Base-by-base conservation (phyloP, 2,888 invertebrate species). In the Scaptodrosophila latifasciaeformis region DNA sequence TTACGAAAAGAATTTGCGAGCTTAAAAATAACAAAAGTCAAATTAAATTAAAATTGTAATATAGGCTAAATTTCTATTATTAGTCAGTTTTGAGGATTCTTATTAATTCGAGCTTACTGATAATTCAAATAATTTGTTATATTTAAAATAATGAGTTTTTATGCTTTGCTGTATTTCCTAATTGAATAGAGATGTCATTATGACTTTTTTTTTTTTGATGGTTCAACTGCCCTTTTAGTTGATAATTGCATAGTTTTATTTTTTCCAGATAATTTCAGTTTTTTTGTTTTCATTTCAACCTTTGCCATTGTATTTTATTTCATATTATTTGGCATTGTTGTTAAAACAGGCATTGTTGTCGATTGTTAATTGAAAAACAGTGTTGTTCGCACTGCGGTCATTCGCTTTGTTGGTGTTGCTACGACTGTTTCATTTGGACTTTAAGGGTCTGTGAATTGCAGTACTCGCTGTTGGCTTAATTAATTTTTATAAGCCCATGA, bases 291-390 rank as follows among this genome's bases (percentile, higher is more conserved):
- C 7, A 24, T 66, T 71, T 68, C 76, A 47, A 46, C 37, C 37
- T 13, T 24, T 47, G 19, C 24, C 35, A 7, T 58, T 70, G 74
- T 52, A 35, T 9, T 44, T 42, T 30, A 17, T 34, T 18, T 13
- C 39, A 31, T 13, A 21, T 52, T 65, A 56, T 48, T 56, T 57
- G 65, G 59, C 75, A 70, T 80, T 68, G 53, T 61, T 75, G 74
- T n/a, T n/a, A n/a, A n/a, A n/a, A n/a, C 43, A 13, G 78, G 72
- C 80, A 67, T 79, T 75, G 80, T 74, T 75, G 80, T 65, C 69
- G 71, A 75, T 71, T 71, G 79, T 82, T 79, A 79, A 79, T 79
- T 79, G 79, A 80, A 82, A 81, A 82, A 82, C 81, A 77, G 80
- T 79, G 82, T 77, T 71, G 78, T 75, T 59, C 60, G 49, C 53